These are phyloP conservation scores for Tipula unca DNA, from an alignment of 2,888 invertebrate species.

Conservation along the genomic window DNA sequence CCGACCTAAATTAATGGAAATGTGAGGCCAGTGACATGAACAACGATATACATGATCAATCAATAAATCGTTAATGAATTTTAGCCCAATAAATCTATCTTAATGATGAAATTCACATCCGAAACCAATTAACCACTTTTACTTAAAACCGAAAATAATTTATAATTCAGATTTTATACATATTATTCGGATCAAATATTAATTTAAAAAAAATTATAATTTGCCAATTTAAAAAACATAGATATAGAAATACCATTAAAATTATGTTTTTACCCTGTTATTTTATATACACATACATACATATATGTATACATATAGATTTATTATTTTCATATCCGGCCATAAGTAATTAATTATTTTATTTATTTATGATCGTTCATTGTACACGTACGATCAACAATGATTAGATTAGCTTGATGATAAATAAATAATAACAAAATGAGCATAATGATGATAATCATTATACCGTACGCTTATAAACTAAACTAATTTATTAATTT, in stretches of 20 bases:
- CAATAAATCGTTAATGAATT: not conserved
- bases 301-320: not conserved
- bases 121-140: not conserved
- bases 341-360: not conserved
- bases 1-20: not conserved
- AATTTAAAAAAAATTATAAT: not conserved
- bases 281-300: not conserved
- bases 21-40: not conserved
- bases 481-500: too few relatives aligned
- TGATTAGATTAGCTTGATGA: not conserved
- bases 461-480: too few relatives aligned
- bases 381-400: not conserved
- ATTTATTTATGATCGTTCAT: not conserved
- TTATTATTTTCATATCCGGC: not conserved
- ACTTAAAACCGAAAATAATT: not conserved
- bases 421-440: not conserved
- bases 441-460: too few relatives aligned
- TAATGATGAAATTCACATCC: not conserved
- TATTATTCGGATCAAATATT: not conserved
- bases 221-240: not conserved
- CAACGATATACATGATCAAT: not conserved
- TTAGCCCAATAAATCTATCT: not conserved
- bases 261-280: not conserved
- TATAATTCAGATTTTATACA: not conserved
- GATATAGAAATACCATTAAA: not conserved